Percentiles rank a stretch among this genome's conserved stretches.
These are phyloP conservation scores for Pemphigus obesinymphae DNA, from an alignment of 1,140 invertebrate genomes.

Conservation along the genomic window DNA sequence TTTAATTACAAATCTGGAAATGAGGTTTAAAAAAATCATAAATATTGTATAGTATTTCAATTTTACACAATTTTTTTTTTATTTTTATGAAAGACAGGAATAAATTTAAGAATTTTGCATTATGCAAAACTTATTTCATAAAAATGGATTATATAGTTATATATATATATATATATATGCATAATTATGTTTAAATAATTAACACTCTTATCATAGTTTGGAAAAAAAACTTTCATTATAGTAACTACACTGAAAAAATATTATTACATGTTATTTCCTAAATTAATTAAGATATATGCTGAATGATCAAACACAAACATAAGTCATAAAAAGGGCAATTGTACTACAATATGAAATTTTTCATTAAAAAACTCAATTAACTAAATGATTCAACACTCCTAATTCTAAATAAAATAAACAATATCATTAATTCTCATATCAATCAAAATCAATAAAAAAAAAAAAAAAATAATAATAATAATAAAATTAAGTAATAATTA, in stretches of 20 bases:
- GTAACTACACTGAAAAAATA: slow-evolving; percentile 16
- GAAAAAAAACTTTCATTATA: slow-evolving; percentile 1
- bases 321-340: neutral
- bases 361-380: neutral
- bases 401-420: slow-evolving; percentile 28
- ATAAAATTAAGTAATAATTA: neutral
- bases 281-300: slow-evolving; percentile 2
- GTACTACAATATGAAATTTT: neutral
- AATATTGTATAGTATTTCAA: neutral
- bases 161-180: neutral
- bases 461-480: neutral
- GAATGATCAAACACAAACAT: slow-evolving; percentile 14
- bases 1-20: neutral
- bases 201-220: slow-evolving; percentile 21
- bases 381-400: slow-evolving; percentile 4
- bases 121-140: slow-evolving; percentile 6
- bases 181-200: slow-evolving; percentile 13
- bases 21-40: slow-evolving; percentile 11
- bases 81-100: neutral
- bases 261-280: slow-evolving; percentile 24
- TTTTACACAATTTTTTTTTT: neutral
- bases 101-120: neutral
- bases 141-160: neutral
- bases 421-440: slow-evolving; percentile 17
- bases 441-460: neutral